A percentile compares a stretch with the other conserved stretches of the same genome.
These are phyloP conservation scores for Cryptomyrus ogoouensis DNA, from an alignment of 2,113 vertebrate species.

Conservation along the genomic window DNA sequence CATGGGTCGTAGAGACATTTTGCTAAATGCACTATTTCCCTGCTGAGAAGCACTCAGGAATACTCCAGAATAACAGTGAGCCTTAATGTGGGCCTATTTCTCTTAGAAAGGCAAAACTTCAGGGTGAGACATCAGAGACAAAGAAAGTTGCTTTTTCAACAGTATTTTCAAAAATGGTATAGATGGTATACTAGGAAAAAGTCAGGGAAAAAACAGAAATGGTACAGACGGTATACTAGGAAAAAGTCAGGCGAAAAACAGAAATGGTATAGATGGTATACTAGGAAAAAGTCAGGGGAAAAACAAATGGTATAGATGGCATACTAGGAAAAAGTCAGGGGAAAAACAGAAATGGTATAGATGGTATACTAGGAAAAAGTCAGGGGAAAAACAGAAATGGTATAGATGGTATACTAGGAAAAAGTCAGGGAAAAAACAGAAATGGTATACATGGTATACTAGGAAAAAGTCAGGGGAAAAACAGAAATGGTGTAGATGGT, in stretches of 20 bases:
- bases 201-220: neutral
- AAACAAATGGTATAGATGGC: neutral
- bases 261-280: neutral
- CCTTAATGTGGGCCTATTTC: neutral
- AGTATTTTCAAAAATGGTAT: neutral
- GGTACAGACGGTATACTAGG: neutral
- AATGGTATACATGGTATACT: neutral
- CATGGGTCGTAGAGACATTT: constrained; percentile 25
- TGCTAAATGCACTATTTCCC: constrained; percentile 22
- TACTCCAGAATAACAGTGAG: constrained; percentile 17
- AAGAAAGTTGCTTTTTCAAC: neutral
- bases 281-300: no score
- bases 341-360: neutral
- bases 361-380: neutral
- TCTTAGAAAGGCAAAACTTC: neutral
- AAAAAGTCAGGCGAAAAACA: no score
- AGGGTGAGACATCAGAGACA: neutral
- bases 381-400: neutral
- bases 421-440: neutral
- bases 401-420: neutral
- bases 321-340: neutral
- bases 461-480: no score
- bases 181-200: neutral
- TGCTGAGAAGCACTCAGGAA: constrained; percentile 11
- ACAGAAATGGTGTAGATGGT: neutral